These are phyloP conservation scores for Cantharis flavilabris DNA, from an alignment of 2,888 invertebrate species.

Conservation along the genomic window DNA sequence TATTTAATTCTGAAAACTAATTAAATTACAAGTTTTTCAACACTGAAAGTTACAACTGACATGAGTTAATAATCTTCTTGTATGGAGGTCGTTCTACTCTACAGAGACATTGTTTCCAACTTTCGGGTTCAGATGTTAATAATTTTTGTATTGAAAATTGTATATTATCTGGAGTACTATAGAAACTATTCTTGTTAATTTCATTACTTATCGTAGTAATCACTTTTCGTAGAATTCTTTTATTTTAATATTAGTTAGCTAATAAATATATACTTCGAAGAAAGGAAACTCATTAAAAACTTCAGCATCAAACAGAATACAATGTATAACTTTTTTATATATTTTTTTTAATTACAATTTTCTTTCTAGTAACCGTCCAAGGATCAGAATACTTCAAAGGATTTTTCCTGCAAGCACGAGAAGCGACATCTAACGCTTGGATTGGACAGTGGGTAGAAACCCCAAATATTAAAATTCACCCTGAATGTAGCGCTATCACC, in stretches of 20 bases:
- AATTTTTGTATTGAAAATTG: background rate
- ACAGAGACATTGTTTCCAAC: background rate
- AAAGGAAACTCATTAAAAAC: too few species aligned
- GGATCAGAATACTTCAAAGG: constrained; percentile 69
- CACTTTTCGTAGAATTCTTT: too few species aligned
- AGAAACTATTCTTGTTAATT: background rate
- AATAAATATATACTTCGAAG: too few species aligned
- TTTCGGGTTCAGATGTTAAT: background rate
- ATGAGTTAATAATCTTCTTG: background rate
- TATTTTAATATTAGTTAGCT: too few species aligned
- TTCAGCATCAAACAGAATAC: too few species aligned
- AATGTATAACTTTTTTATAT: background rate
- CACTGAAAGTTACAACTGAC: background rate
- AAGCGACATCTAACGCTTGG: constrained; percentile 73
- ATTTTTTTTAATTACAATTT: background rate
- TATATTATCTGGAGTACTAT: too few species aligned
- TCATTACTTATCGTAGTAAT: background rate
- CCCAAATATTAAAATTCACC: constrained; percentile 75
- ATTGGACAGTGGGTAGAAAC: constrained; percentile 75
- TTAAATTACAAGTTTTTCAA: background rate
- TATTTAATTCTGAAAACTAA: too few species aligned
- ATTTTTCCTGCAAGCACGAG: constrained; percentile 83
- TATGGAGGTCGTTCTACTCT: background rate
- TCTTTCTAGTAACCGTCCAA: constrained; percentile 44
- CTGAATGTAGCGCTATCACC: constrained; percentile 80